Evolutionary conservation across 1,140 invertebrate species (phyloP).

Genomic region (Heliothis subflexa): DNA sequence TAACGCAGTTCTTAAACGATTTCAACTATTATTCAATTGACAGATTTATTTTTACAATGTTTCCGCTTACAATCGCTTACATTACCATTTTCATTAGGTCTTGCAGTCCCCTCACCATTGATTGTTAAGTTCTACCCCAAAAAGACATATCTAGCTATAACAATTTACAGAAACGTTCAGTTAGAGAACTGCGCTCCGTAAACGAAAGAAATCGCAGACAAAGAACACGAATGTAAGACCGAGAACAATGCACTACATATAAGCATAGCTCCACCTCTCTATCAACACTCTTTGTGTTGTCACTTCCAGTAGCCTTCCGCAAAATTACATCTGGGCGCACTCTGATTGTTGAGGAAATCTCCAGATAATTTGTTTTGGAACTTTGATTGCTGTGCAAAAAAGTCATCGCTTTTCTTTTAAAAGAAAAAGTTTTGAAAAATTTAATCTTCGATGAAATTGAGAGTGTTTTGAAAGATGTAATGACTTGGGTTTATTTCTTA

Average conservation of each 20-base stretch:
- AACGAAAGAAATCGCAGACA: neutral
- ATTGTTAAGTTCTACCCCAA: neutral
- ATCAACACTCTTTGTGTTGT: slow-evolving; percentile 10
- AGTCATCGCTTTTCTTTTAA: neutral
- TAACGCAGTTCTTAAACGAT: too few species aligned
- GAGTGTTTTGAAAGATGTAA: too few species aligned
- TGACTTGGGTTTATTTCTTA: too few species aligned
- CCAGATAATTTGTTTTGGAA: slow-evolving; percentile 1
- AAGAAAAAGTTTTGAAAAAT: too few species aligned
- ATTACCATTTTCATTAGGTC: too few species aligned
- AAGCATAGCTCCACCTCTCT: neutral
- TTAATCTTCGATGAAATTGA: too few species aligned
- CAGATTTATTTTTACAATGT: too few species aligned
- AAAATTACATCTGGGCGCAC: neutral
- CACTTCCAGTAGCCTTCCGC: neutral
- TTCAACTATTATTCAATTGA: too few species aligned
- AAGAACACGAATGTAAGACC: neutral
- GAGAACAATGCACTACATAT: neutral
- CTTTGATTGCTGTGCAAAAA: too few species aligned
- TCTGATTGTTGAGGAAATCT: neutral
- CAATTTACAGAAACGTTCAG: neutral
- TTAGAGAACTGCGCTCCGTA: neutral
- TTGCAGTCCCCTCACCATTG: too few species aligned
- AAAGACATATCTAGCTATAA: neutral
- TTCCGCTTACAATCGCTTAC: too few species aligned